These are phyloP conservation scores for Paedocypris sp. DNA, from an alignment of 2,113 vertebrate species.

Conservation along the genomic window DNA sequence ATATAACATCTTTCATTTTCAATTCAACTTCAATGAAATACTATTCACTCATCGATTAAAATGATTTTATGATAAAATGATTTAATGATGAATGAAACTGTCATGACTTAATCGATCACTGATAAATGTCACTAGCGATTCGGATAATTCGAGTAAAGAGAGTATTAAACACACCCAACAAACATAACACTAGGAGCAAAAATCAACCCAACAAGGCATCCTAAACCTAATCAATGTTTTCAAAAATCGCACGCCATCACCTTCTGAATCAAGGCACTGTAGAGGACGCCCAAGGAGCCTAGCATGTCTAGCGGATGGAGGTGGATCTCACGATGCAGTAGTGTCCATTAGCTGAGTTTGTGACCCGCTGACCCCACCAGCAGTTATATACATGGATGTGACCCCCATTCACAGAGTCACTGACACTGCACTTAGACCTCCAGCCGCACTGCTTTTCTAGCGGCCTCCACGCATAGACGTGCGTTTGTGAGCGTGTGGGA, in stretches of 20 bases:
- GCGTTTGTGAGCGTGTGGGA: neutral
- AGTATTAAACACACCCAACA: too few species aligned
- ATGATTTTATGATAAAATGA: too few species aligned
- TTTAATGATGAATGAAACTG: too few species aligned
- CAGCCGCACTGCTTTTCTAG: slow-evolving; percentile 48
- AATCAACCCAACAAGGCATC: too few species aligned
- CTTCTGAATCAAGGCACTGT: slow-evolving; percentile 60
- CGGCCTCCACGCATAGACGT: slow-evolving; percentile 43
- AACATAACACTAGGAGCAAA: too few species aligned
- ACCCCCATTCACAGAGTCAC: slow-evolving; percentile 47
- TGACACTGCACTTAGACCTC: slow-evolving; percentile 47
- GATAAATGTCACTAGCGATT: too few species aligned
- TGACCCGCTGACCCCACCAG: neutral
- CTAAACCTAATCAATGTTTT: neutral
- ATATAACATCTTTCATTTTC: neutral
- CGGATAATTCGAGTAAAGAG: too few species aligned
- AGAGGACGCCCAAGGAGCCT: slow-evolving; percentile 61
- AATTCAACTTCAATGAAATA: too few species aligned
- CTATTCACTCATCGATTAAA: too few species aligned
- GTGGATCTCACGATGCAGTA: slow-evolving; percentile 24
- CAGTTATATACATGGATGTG: slow-evolving; percentile 46
- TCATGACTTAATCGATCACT: too few species aligned
- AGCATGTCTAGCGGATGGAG: slow-evolving; percentile 46
- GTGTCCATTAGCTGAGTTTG: slow-evolving; percentile 36
- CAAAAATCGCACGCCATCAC: slow-evolving; percentile 25